Conservation (phyloP, 2,113 vertebrate species). For the Malurus elegans region DNA sequence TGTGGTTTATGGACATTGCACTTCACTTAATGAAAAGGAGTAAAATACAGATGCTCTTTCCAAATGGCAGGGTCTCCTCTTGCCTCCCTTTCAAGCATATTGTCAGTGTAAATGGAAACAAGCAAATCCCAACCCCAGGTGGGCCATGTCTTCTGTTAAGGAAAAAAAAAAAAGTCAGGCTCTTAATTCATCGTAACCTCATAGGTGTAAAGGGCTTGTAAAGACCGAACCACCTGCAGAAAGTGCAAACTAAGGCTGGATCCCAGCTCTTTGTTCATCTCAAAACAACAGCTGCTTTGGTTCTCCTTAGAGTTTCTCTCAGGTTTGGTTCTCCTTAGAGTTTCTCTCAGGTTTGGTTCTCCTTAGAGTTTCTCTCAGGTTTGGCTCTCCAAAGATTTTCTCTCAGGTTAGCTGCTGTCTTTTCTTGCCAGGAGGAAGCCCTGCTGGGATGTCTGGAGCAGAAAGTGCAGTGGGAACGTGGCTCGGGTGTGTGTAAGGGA, state of each 20-base stretch:
- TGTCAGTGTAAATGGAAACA: slow-evolving; percentile 7
- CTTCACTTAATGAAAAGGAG: slow-evolving; percentile 44
- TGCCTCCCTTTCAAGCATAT: not conserved
- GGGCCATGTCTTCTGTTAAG: not conserved
- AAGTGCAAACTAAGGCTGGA: not conserved
- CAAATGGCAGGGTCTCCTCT: not conserved
- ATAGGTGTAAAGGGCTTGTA: not conserved
- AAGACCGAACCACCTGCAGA: not conserved
- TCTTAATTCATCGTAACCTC: not conserved
- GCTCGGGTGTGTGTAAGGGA: rapidly evolving
- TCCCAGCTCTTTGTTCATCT: not conserved
- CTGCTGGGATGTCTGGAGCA: not conserved
- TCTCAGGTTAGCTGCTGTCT: not conserved
- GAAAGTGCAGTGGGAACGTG: not conserved
- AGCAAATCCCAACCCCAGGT: not conserved
- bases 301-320: not conserved
- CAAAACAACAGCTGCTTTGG: not conserved
- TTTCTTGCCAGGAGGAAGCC: not conserved
- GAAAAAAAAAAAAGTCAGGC: not conserved
- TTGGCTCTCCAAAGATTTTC: not conserved
- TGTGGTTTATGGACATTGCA: slow-evolving; percentile 17
- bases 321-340: not conserved
- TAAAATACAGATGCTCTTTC: slow-evolving; percentile 15
- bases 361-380: not conserved
- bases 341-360: not conserved